Evolutionary conservation across 1,140 invertebrate species (phyloP), one percentile per base, ranked within the genome.

Genomic region (Solenopsis invicta): DNA sequence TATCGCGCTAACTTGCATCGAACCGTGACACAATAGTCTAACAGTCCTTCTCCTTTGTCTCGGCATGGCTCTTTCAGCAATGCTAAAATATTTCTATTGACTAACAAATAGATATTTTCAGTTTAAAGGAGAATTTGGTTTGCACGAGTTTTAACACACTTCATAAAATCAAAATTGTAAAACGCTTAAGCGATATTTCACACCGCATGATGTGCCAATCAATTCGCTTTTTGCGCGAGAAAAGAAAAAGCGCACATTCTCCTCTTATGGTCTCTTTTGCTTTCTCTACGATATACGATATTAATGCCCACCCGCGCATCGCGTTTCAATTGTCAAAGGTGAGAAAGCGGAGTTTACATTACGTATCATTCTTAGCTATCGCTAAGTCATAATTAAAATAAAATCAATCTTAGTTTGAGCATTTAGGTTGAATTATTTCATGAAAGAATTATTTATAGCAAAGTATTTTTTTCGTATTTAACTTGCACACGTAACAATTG

Each of bases 141-240:
- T 16, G 29, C 10, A 61, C 1, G 64, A 24, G 6, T 24, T 74
- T 24, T 34, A 45, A 34, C 16, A 54, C 9, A 12, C 16, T 4
- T 21, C 9, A 2, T 62, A n/a, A n/a, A 77, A 64, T 12, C n/a
- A 24, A 72, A 0, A 71, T 52, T 50, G 18, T 45, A n/a, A 80
- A 67, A 59, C n/a, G 21, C 37, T 81, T 69, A 66, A 3, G 12
- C n/a, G 48, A 80, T 67, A 66, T 54, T 50, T 52, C 24, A 62
- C 52, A 54, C 4, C 2, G 4, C 16, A 21, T 16, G 21, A 12
- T 45, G 18, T 16, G 24, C 10, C n/a, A 29, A 67, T 81, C 34
- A 54, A 67, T 13, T 48, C 13, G 8, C 16, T 66, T 66, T 52
- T 59, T 29, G 10, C 29, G 21, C 9, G 69, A 72, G 69, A 72